These are phyloP conservation scores for Callorhinus ursinus DNA, from an alignment of 2,113 vertebrate genomes.

Conservation along the genomic window DNA sequence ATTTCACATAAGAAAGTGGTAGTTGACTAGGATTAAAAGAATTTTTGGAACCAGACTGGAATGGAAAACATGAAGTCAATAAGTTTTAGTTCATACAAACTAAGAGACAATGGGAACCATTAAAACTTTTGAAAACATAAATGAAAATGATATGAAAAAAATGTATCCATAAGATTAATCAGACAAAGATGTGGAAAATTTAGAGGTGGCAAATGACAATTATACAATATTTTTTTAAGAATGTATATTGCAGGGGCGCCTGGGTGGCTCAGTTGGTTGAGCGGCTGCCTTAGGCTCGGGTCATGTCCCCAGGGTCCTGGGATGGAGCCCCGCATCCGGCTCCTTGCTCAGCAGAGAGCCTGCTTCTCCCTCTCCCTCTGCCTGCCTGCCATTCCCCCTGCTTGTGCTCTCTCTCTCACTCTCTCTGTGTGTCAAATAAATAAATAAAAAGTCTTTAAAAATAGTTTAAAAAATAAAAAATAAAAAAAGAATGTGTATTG, in stretches of 20 bases:
- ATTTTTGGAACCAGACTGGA: background rate
- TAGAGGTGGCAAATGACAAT: background rate
- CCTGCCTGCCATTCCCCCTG: too few species aligned
- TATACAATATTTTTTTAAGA: constrained; percentile 27
- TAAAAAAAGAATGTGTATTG: background rate
- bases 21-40: background rate
- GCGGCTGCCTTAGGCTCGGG: too few species aligned
- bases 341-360: too few species aligned
- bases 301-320: too few species aligned
- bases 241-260: background rate
- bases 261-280: too few species aligned
- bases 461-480: too few species aligned
- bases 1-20: background rate
- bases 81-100: constrained; percentile 7
- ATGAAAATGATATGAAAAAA: background rate
- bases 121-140: background rate
- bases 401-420: too few species aligned
- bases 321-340: too few species aligned
- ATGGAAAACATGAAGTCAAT: constrained; percentile 39
- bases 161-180: background rate
- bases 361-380: too few species aligned
- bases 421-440: too few species aligned
- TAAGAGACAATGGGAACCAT: constrained; percentile 5
- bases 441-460: too few species aligned
- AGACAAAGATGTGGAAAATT: background rate